Conservation (phyloP, 2,797 vertebrate genomes). For the Myotis vivesi region DNA sequence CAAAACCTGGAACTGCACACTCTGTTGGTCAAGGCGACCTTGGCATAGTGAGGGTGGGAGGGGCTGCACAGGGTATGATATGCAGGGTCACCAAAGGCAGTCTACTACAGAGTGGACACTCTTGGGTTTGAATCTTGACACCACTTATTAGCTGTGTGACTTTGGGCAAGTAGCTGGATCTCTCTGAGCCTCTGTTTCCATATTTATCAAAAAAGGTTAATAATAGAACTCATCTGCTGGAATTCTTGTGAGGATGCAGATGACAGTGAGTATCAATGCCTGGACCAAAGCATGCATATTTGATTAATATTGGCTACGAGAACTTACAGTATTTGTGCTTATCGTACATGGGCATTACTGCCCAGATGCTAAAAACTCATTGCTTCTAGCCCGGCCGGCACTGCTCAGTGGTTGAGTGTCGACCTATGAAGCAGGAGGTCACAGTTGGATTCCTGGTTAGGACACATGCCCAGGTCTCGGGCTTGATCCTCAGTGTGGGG, state of each 20-base stretch:
- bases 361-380: neutral
- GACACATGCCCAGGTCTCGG: too few relatives aligned
- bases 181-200: neutral
- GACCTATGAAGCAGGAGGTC: too few relatives aligned
- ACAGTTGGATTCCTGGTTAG: too few relatives aligned
- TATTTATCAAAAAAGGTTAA: neutral
- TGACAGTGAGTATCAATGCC: neutral
- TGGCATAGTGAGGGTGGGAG: neutral
- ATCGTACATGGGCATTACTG: neutral
- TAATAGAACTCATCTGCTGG: neutral
- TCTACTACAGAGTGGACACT: too few relatives aligned
- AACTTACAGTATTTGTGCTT: neutral
- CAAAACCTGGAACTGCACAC: neutral
- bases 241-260: neutral
- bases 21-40: neutral
- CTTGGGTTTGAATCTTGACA: neutral
- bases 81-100: neutral
- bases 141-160: neutral
- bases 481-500: too few relatives aligned
- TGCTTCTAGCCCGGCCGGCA: neutral
- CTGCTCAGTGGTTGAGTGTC: too few relatives aligned
- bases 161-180: neutral
- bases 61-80: neutral
- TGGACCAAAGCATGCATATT: neutral
- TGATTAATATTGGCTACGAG: neutral